phyloP scores from a whole-genome alignment of 2,113 vertebrate genomes.

The Erpornis zantholeuca region DNA sequence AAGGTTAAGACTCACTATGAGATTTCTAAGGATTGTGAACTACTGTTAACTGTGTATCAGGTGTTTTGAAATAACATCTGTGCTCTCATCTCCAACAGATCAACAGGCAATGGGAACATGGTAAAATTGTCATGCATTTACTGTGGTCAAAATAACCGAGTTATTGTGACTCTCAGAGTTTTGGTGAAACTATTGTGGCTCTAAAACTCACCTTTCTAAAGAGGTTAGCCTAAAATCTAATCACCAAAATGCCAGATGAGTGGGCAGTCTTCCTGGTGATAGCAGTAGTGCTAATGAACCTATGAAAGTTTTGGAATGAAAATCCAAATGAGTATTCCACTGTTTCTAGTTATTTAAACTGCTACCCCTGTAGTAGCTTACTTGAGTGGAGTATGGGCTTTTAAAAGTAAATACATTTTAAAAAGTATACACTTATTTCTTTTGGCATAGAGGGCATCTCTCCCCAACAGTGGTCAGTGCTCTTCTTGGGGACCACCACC shows the following conservation, averaged over 20 bases:
- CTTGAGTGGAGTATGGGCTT: not conserved
- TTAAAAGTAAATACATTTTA: not conserved
- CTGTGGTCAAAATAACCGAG: not conserved
- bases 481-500: not conserved
- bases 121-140: not conserved
- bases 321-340: not conserved
- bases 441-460: not conserved
- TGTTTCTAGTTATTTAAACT: not conserved
- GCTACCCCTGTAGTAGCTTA: not conserved
- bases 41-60: not conserved
- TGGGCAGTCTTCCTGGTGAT: not conserved
- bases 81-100: not conserved
- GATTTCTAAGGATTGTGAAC: not conserved
- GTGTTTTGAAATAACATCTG: rapidly evolving
- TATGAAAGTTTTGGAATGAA: not conserved
- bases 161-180: not conserved
- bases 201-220: not conserved
- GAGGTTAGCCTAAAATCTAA: not conserved
- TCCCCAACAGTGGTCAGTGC: not conserved
- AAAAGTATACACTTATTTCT: not conserved
- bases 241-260: not conserved
- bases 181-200: not conserved
- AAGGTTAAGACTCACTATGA: not conserved
- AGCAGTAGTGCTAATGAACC: not conserved
- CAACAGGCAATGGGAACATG: rapidly evolving